These are phyloP conservation scores for Anoura caudifer DNA, from an alignment of 2,113 vertebrate genomes.

Conservation along the genomic window DNA sequence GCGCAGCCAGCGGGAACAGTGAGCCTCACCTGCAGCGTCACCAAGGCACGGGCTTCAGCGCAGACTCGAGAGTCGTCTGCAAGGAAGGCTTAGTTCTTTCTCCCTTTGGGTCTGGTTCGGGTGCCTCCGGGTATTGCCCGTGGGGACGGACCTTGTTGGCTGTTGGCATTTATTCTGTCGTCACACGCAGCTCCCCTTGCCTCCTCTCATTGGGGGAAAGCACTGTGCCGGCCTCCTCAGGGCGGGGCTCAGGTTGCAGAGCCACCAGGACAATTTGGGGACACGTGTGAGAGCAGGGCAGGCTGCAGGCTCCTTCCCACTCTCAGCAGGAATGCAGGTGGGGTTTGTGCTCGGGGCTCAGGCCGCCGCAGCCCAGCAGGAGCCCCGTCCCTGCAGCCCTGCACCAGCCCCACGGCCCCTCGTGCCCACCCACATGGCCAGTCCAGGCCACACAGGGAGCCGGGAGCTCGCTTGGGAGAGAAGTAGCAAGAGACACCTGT, in stretches of 20 bases:
- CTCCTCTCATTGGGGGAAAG: neutral
- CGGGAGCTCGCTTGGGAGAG: neutral
- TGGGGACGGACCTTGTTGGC: rapidly evolving
- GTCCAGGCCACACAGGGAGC: rapidly evolving
- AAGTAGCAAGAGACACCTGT: rapidly evolving
- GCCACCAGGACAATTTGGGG: rapidly evolving
- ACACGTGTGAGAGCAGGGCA: too few species aligned
- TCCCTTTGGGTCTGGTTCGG: rapidly evolving
- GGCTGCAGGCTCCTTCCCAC: neutral
- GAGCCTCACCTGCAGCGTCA: rapidly evolving
- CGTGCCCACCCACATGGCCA: neutral
- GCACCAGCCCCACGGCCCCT: rapidly evolving
- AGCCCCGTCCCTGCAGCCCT: neutral
- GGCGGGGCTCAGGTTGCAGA: neutral
- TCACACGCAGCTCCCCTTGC: neutral
- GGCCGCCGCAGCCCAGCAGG: neutral
- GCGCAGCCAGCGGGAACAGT: rapidly evolving
- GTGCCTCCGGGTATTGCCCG: neutral
- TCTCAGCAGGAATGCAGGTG: too few species aligned
- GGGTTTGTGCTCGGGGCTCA: neutral
- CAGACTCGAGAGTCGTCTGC: rapidly evolving
- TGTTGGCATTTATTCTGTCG: neutral
- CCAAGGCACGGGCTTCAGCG: rapidly evolving
- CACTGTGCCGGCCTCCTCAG: neutral
- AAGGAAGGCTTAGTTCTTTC: rapidly evolving